Evolutionary conservation across 2,797 vertebrate species (phyloP), one percentile per base, ranked within the genome.

Genomic region (Crenichthys baileyi): DNA sequence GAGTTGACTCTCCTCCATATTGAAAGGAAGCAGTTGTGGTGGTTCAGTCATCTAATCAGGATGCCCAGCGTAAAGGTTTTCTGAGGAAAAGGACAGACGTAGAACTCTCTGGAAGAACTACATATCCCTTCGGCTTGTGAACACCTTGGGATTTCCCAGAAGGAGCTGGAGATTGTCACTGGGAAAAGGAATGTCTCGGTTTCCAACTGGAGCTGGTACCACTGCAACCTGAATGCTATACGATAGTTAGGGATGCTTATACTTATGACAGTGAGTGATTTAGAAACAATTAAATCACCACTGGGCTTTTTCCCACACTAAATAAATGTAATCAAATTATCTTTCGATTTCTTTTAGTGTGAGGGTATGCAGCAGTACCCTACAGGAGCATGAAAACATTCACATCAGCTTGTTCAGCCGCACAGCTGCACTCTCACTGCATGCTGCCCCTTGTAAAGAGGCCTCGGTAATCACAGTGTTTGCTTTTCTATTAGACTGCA

Each of bases 401-500:
- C 72, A 72, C 70, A 29, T 72, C n/a, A 50, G 53, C 86, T 88
- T 82, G 82, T 89, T 88, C 85, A 90, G 88, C 84, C 73, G 85
- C 80, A 87, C 77, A 31, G 48, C 83, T 89, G 56, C 81, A 79
- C 88, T 89, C 79, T 92, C 84, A 73, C 89, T 91, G 90, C 89
- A 85, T 75, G 79, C 89, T 88, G 81, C 82, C 83, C 87, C 87
- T 90, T 90, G 90, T 90, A 87, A 88, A 91, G 88, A 79, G 81
- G 87, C 87, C 84, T 84, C 77, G 87, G 92, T 94, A 94, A 94
- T 95, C 90, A 91, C 87, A 71, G 41, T 96, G 94, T 96, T 96
- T 96, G 94, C 94, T 92, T 89, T 94, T 86, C 94, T 90, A 95
- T 96, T 95, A 95, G 87, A 68, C 87, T 68, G 79, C 90, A 91